phyloP scores from a whole-genome alignment of 2,888 invertebrate species.

The Heliconius cydno region DNA sequence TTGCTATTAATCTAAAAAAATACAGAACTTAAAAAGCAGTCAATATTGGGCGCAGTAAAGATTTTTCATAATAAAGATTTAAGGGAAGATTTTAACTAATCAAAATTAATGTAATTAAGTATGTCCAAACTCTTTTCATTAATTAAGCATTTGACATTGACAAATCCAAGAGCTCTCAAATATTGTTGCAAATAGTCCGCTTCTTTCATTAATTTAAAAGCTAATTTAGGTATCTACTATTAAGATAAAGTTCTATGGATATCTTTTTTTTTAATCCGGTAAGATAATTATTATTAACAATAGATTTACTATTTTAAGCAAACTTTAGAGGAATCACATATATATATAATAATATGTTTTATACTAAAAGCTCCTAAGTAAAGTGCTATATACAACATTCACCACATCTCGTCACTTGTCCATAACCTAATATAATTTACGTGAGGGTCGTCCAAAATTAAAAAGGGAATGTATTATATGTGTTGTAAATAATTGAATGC shows the following conservation, averaged over 20 bases:
- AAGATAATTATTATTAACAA: neutral
- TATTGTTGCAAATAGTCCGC: conserved; percentile 35
- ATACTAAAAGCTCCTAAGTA: conserved; percentile 3
- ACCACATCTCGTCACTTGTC: conserved; percentile 2
- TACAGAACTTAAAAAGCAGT: neutral
- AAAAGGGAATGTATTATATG: conserved; percentile 81
- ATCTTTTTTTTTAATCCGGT: neutral
- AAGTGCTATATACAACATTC: conserved; percentile 13
- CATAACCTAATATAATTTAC: conserved; percentile 21
- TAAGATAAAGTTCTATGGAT: neutral
- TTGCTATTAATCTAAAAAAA: neutral
- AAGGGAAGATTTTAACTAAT: conserved; percentile 25
- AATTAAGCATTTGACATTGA: conserved; percentile 41
- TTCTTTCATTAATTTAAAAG: conserved; percentile 26
- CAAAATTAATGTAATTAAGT: conserved; percentile 42
- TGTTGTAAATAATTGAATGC: conserved; percentile 77
- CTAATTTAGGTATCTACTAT: conserved; percentile 18
- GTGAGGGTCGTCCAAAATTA: conserved; percentile 60
- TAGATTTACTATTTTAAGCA: neutral
- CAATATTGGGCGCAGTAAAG: neutral
- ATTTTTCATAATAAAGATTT: conserved; percentile 16
- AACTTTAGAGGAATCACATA: neutral
- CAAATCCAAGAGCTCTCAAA: conserved; percentile 33
- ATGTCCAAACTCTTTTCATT: conserved; percentile 45
- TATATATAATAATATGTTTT: neutral